phyloP scores from a whole-genome alignment of 2,113 vertebrate species.

The Excalfactoria chinensis region DNA sequence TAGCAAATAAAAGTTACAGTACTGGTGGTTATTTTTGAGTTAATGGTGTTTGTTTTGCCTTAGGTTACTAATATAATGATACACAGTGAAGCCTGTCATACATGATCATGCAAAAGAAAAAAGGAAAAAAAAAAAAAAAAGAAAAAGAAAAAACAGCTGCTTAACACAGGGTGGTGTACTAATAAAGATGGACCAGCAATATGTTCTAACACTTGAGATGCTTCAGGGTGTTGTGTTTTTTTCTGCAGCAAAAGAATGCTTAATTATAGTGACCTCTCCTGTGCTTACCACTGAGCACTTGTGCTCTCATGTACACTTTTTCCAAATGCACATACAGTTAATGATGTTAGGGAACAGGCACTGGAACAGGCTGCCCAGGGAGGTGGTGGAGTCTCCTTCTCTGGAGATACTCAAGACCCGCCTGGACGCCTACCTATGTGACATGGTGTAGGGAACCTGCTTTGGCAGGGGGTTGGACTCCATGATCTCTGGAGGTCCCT shows the following conservation, averaged over 20 bases:
- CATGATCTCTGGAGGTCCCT: no score
- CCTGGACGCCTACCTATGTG: no score
- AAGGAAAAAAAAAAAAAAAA: not conserved
- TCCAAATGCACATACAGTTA: not conserved
- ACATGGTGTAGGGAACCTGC: no score
- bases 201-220: not conserved
- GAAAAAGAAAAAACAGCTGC: not conserved
- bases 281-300: not conserved
- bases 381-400: no score
- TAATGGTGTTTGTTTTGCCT: conserved; percentile 67
- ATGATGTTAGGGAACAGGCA: not conserved
- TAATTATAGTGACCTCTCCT: not conserved
- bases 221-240: not conserved
- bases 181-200: conserved; percentile 25
- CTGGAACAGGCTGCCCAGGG: no score
- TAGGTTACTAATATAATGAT: not conserved
- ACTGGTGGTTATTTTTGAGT: conserved; percentile 81
- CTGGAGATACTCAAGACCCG: no score
- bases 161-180: conserved; percentile 8
- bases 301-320: not conserved
- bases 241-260: not conserved
- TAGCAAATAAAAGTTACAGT: conserved; percentile 96
- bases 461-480: no score
- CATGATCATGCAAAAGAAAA: not conserved
- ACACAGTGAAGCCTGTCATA: conserved; percentile 26